Evolutionary conservation across 2,888 invertebrate species (phyloP), one percentile per base, ranked within the genome.

Genomic region (Terebella lapidaria): DNA sequence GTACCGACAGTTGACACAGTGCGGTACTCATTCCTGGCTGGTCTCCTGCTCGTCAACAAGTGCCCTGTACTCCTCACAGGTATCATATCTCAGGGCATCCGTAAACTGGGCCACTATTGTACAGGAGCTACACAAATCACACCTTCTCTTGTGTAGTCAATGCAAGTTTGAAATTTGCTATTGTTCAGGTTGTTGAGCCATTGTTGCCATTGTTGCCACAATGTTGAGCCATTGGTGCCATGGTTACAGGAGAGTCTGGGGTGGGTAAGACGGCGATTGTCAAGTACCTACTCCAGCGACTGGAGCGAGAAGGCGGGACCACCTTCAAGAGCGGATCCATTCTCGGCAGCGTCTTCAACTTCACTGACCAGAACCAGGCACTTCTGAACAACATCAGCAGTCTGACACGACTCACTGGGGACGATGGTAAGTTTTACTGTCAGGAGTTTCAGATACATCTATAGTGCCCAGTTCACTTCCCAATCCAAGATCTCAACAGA

Each of bases 1-100:
- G 77, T 79, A 18, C 74, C 76, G 2, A 80, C 80, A 3, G 74
- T 79, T 20, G 80, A 80, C 67, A 77, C 77, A 35, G 71, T 80
- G 10, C 64, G 80, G n/a, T 80, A 78, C 67, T 74, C 77, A 2
- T 80, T 80, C 67, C 69, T 80, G 30, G 67, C 73, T 2, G 71
- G 74, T 52, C 66, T 80, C 10, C 67, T 80, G 5, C 60, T 80
- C 53, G 62, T 75, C 24, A 73, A 73, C 65, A 77, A 75, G 64
- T 72, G 76, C 56, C 77, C 79, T 2, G 79, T 80, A 20, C 73
- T 80, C 3, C 67, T 80, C 2, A 75, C 77, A 58, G 79, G 79
- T 77, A 61, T 1, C 2, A 35, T 18, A 18, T 18, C 35, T 15
- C 35, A 15, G n/a, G n/a, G n/a, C n/a, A n/a, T n/a, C n/a, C n/a